Conservation (phyloP, 2,113 vertebrate genomes). For the Hippocampus zosterae region DNA sequence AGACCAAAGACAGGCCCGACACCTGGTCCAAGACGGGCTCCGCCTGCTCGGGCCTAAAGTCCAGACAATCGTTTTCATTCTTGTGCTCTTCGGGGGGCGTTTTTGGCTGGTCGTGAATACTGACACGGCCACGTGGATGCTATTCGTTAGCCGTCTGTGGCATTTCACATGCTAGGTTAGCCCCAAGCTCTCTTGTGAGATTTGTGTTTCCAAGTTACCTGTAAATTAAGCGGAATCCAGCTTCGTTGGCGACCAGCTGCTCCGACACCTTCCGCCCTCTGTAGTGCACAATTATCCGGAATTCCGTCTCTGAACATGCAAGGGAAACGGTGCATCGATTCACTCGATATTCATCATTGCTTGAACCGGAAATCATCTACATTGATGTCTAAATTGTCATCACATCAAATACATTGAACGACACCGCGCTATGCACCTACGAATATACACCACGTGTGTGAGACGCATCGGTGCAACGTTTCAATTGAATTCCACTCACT, state of each 20-base stretch:
- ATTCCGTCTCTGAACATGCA: conserved; percentile 71
- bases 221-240: conserved; percentile 74
- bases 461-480: too few species aligned
- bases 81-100: background rate
- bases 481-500: conserved; percentile 46
- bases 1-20: conserved; percentile 51
- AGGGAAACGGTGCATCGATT: background rate
- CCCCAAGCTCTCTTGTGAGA: too few species aligned
- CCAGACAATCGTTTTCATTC: conserved; percentile 1
- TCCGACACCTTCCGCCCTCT: conserved; percentile 72
- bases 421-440: too few species aligned
- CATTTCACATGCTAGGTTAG: too few species aligned
- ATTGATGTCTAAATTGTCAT: too few species aligned
- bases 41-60: conserved; percentile 41
- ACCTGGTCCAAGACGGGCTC: conserved; percentile 8
- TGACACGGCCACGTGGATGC: too few species aligned
- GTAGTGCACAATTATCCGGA: conserved; percentile 75
- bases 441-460: too few species aligned
- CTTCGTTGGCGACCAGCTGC: conserved; percentile 57
- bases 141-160: too few species aligned
- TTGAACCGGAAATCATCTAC: too few species aligned
- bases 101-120: too few species aligned
- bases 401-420: too few species aligned
- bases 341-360: background rate
- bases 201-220: conserved; percentile 49